These are phyloP conservation scores for Pollimyrus isidori DNA, from an alignment of 2,113 vertebrate genomes.

Conservation along the genomic window DNA sequence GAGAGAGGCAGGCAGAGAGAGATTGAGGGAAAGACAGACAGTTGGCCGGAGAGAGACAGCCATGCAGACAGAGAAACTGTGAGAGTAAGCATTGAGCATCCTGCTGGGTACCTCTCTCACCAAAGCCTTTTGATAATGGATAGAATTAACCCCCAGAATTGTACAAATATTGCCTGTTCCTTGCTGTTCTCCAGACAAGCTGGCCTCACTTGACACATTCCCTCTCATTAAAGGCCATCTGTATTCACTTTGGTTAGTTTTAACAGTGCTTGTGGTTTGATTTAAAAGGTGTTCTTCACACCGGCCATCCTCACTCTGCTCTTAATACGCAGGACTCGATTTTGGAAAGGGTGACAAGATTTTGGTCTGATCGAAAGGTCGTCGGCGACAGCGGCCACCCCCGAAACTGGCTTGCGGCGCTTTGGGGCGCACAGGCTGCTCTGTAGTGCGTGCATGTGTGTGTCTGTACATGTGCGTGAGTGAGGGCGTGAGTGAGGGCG, in stretches of 20 bases:
- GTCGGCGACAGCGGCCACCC: neutral
- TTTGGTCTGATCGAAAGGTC: neutral
- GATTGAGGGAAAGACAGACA: neutral
- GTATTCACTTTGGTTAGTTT: conserved; percentile 14
- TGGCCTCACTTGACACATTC: conserved; percentile 13
- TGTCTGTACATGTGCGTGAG: neutral
- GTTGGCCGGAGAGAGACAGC: neutral
- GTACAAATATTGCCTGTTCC: conserved; percentile 10
- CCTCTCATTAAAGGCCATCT: conserved; percentile 12
- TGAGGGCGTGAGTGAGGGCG: neutral
- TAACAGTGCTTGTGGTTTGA: conserved; percentile 3
- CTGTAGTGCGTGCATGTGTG: neutral
- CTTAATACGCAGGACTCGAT: neutral
- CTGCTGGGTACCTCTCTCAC: neutral
- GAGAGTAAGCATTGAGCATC: neutral
- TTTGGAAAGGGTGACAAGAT: neutral
- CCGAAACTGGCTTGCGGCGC: too few species aligned
- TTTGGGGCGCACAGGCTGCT: neutral
- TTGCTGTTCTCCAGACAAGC: neutral
- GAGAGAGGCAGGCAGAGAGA: neutral
- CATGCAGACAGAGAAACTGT: neutral
- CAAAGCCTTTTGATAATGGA: conserved; percentile 13
- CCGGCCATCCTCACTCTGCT: neutral
- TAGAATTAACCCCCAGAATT: conserved; percentile 13
- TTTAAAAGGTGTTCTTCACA: conserved; percentile 5